phyloP scores from a whole-genome alignment of 2,113 vertebrate species.

The pig (Sus scrofa) region T2T-Sscrofa CM000830.6:133902001-133902500 shows the following conservation, averaged over 20 bases:
- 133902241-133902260: neutral
- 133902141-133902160: neutral
- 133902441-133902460: neutral
- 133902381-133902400: constrained; percentile 56
- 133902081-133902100: constrained; percentile 32
- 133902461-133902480: neutral
- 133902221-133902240: neutral
- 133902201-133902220: neutral
- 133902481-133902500: neutral
- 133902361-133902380: neutral
- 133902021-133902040: neutral
- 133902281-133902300: neutral
- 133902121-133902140: neutral
- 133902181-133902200: neutral
- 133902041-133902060: neutral
- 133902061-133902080: neutral
- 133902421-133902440: neutral
- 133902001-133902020: neutral
- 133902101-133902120: neutral
- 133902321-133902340: neutral
- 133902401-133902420: neutral
- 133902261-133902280: neutral
- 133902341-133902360: neutral
- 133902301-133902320: neutral
- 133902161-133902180: neutral